Percentiles rank a stretch among this genome's conserved stretches.
phyloP scores from a whole-genome alignment of 2,888 invertebrate genomes.

The Chaitophorus viminalis region DNA sequence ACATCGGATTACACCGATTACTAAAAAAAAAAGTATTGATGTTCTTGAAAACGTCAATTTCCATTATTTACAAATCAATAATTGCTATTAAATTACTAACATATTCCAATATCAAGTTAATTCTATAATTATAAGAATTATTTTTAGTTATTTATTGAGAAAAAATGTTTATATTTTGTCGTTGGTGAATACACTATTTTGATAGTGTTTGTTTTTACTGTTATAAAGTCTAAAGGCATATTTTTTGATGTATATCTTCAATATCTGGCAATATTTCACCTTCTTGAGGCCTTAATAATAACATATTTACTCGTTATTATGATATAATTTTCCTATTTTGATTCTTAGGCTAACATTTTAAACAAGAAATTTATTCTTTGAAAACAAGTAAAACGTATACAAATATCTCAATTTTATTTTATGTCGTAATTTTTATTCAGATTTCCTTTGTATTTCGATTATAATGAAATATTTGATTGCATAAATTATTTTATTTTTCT shows the following conservation, averaged over 20 bases:
- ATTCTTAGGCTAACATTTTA: background rate
- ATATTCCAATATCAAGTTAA: background rate
- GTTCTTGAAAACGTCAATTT: background rate
- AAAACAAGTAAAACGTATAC: background rate
- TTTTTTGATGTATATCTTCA: background rate
- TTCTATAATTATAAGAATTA: background rate
- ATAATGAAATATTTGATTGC: background rate
- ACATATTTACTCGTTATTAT: background rate
- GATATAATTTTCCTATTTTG: slow-evolving; percentile 10
- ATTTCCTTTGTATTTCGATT: background rate
- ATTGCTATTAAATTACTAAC: background rate
- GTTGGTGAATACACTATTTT: background rate
- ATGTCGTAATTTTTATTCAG: background rate
- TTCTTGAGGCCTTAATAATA: background rate
- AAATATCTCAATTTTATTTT: background rate
- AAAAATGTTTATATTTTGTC: background rate
- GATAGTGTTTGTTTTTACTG: background rate
- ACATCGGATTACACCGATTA: background rate
- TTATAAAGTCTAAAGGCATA: background rate
- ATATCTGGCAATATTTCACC: background rate
- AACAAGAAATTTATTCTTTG: background rate
- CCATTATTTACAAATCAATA: background rate
- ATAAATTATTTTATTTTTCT: background rate
- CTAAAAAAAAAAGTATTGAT: background rate
- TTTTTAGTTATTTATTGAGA: background rate